Evolutionary conservation across 1,140 invertebrate genomes (phyloP).

Genomic region (Drosophila hydei): DNA sequence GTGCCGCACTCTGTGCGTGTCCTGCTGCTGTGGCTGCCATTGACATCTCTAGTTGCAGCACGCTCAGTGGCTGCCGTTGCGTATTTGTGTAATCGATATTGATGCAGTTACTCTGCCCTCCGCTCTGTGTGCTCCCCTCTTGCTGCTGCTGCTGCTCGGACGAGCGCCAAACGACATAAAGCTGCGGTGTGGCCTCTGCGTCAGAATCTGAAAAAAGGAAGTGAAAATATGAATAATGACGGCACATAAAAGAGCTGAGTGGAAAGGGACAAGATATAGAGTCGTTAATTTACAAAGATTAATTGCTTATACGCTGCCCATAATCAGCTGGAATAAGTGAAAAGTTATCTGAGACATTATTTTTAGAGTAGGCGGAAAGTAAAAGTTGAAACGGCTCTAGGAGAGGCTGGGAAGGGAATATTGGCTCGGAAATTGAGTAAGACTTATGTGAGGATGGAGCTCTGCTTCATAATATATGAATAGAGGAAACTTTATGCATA

Average conservation of each 20-base stretch:
- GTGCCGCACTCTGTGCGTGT: constrained; percentile 15
- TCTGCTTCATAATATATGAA: too few relatives aligned
- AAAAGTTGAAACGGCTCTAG: too few relatives aligned
- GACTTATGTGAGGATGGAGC: too few relatives aligned
- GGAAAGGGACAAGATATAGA: neutral
- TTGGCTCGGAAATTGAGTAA: too few relatives aligned
- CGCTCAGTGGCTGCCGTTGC: constrained; percentile 57
- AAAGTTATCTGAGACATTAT: too few relatives aligned
- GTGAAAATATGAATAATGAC: constrained; percentile 3
- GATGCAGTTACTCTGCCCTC: constrained; percentile 47
- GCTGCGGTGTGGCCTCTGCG: constrained; percentile 57
- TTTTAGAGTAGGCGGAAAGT: too few relatives aligned
- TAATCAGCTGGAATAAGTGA: too few relatives aligned
- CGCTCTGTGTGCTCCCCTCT: constrained; percentile 57
- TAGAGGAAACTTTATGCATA: too few relatives aligned
- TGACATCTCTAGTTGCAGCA: constrained; percentile 69
- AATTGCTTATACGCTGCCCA: neutral
- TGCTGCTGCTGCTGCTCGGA: constrained; percentile 31
- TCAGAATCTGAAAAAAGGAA: constrained; percentile 34
- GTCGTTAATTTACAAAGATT: neutral
- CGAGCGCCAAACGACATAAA: constrained; percentile 81
- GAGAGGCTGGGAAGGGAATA: too few relatives aligned
- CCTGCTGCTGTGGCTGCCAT: constrained; percentile 57
- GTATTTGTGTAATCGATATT: constrained; percentile 69
- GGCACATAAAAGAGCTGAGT: neutral